Evolutionary conservation across 2,113 vertebrate genomes (phyloP).

Genomic region (Oreochromis aureus): DNA sequence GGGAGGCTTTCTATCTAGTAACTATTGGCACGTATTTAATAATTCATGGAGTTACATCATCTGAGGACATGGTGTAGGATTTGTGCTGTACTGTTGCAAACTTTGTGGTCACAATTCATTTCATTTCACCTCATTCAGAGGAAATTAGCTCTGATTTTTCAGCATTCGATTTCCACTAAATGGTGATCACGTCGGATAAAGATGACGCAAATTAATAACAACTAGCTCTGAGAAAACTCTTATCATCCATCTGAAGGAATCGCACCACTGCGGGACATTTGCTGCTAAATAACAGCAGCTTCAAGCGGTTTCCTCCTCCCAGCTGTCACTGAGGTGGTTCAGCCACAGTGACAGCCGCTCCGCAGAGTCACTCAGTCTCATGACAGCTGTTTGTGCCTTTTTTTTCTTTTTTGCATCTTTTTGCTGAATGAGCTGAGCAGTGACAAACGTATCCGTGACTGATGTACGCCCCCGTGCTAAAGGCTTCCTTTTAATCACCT

Average conservation of each 20-base stretch:
- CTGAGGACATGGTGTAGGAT: slow-evolving; percentile 11
- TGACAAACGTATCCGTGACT: neutral
- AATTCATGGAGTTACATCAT: slow-evolving; percentile 53
- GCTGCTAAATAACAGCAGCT: neutral
- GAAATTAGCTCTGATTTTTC: neutral
- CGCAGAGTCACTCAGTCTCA: neutral
- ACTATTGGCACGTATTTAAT: slow-evolving; percentile 62
- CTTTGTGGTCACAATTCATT: neutral
- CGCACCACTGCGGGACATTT: neutral
- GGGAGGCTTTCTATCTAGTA: slow-evolving; percentile 44
- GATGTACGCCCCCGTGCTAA: neutral
- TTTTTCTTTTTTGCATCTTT: neutral
- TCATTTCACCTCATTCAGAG: neutral
- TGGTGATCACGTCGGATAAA: neutral
- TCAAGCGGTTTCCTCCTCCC: neutral
- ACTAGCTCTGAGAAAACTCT: neutral
- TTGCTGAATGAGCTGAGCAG: neutral
- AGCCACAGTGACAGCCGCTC: neutral
- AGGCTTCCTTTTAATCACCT: slow-evolving; percentile 16
- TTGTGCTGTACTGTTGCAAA: neutral
- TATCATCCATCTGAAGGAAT: neutral
- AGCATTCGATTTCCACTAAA: neutral
- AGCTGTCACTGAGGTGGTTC: neutral
- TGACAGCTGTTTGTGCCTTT: neutral
- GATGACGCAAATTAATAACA: neutral